Evolutionary conservation across 2,888 invertebrate species (phyloP).

Genomic region (Sminthurides aquaticus): DNA sequence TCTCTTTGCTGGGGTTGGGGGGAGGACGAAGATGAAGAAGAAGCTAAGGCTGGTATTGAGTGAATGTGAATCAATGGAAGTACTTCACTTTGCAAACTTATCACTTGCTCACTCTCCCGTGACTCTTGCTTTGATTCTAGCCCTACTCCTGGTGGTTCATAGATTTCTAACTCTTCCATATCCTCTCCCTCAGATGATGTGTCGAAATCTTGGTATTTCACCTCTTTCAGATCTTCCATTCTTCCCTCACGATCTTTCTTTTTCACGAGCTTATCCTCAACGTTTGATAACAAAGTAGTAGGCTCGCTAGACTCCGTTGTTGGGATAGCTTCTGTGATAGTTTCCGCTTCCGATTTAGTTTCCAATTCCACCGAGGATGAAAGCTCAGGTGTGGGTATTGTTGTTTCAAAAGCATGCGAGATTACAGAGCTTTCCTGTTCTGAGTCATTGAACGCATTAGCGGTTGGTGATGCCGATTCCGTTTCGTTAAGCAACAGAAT

Average conservation of each 20-base stretch:
- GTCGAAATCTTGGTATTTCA: constrained; percentile 3
- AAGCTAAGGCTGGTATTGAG: neutral
- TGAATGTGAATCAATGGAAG: neutral
- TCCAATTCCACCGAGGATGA: neutral
- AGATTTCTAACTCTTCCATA: constrained; percentile 19
- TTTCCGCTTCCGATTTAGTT: neutral
- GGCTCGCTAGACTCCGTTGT: too few relatives aligned
- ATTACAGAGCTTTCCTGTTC: too few relatives aligned
- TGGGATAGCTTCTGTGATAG: too few relatives aligned
- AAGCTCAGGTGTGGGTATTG: neutral
- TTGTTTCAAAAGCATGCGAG: neutral
- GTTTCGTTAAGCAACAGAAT: too few relatives aligned
- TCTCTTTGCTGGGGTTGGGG: neutral
- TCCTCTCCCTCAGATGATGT: neutral
- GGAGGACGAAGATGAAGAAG: neutral
- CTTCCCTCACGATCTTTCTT: too few relatives aligned
- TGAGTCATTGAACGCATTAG: too few relatives aligned
- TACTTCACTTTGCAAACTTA: neutral
- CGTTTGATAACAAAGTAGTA: too few relatives aligned
- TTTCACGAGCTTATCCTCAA: too few relatives aligned
- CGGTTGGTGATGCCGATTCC: too few relatives aligned
- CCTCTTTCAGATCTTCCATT: neutral
- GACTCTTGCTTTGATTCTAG: constrained; percentile 6
- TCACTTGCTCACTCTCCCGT: constrained; percentile 10
- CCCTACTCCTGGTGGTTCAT: constrained; percentile 1